Percentiles rank a stretch among this genome's conserved stretches.
Conservation (phyloP, 2,113 vertebrate species). For the Stegastes partitus region DNA sequence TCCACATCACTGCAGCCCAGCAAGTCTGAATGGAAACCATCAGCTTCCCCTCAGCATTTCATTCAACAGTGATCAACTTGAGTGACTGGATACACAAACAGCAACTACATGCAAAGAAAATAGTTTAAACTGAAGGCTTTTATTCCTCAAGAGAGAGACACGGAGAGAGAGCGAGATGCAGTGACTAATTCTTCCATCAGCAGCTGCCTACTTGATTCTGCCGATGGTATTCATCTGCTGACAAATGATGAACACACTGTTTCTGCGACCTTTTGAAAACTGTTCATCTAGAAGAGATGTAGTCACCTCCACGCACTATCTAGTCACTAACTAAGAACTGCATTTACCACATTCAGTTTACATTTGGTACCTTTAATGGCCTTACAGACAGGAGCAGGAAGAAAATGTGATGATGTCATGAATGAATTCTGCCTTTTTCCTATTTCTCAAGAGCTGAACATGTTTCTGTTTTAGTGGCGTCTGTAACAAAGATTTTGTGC, state of each 20-base stretch:
- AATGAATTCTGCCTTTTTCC: background rate
- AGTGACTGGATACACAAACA: slow-evolving; percentile 41
- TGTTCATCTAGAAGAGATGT: background rate
- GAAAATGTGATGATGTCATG: background rate
- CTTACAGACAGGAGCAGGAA: background rate
- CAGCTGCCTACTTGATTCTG: slow-evolving; percentile 34
- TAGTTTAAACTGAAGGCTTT: background rate
- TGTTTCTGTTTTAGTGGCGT: background rate
- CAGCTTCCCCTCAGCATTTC: slow-evolving; percentile 3
- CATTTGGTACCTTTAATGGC: background rate
- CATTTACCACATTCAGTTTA: background rate
- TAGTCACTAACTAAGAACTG: background rate
- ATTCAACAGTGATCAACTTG: slow-evolving; percentile 20
- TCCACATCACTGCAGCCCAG: slow-evolving; percentile 16
- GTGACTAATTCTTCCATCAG: slow-evolving; percentile 49
- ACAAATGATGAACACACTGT: slow-evolving; percentile 29
- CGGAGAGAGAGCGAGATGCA: background rate
- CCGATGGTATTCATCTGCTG: slow-evolving; percentile 33
- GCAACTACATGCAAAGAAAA: slow-evolving; percentile 20
- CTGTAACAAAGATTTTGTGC: too few relatives aligned
- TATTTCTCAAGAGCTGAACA: background rate
- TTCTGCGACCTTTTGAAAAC: slow-evolving; percentile 9
- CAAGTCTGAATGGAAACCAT: slow-evolving; percentile 11
- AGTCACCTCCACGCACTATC: background rate
- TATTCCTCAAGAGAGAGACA: background rate